A percentile compares a stretch with the other conserved stretches of the same genome.
Conservation (phyloP, 1,140 invertebrate genomes). For the Cherax quadricarinatus region DNA sequence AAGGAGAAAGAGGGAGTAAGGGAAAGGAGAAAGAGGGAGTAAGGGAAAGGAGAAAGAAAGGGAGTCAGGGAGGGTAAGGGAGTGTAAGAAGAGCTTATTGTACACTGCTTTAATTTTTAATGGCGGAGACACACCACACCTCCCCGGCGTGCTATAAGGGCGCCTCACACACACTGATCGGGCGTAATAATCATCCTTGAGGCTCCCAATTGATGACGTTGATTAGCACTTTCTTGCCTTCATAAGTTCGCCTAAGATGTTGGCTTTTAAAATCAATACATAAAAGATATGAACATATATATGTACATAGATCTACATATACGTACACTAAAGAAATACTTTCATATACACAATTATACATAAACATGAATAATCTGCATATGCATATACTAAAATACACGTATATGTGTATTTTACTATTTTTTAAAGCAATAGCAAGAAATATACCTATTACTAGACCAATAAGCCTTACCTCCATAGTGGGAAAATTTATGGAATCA, state of each 20-base stretch:
- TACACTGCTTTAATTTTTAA: not conserved
- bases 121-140: not conserved
- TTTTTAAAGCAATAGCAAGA: too few relatives aligned
- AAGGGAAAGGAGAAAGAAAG: not conserved
- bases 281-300: not conserved
- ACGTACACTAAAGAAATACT: too few relatives aligned
- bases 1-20: not conserved
- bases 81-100: not conserved
- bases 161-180: not conserved
- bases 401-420: too few relatives aligned
- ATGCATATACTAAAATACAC: too few relatives aligned
- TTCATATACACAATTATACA: too few relatives aligned
- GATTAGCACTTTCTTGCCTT: not conserved
- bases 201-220: not conserved
- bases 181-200: not conserved
- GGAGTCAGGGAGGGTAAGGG: not conserved
- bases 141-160: not conserved
- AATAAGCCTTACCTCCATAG: too few relatives aligned
- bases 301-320: too few relatives aligned
- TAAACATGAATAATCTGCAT: too few relatives aligned
- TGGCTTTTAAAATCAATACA: not conserved
- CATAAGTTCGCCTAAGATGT: not conserved
- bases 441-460: too few relatives aligned
- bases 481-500: too few relatives aligned
- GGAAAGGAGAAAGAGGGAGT: not conserved